Percentiles rank a stretch among this genome's conserved stretches.
Conservation (phyloP, 1,140 invertebrate species). For the Trichonephila clavipes region DNA sequence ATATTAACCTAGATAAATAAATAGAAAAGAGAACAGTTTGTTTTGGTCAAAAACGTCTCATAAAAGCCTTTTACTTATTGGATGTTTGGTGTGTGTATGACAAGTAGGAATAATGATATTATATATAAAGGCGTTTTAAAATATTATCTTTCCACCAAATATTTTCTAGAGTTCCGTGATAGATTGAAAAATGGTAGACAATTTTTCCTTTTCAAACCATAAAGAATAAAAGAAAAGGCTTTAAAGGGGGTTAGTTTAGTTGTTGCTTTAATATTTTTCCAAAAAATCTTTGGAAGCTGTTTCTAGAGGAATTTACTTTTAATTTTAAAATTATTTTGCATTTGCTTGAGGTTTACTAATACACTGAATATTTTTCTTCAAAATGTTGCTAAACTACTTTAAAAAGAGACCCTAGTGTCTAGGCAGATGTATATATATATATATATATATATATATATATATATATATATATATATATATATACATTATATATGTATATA, state of each 20-base stretch:
- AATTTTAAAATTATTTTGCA: not conserved
- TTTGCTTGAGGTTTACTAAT: no score
- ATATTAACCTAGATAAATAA: not conserved
- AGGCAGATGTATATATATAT: no score
- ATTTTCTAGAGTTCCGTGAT: not conserved
- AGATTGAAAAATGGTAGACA: constrained; percentile 10
- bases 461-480: no score
- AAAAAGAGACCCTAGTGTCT: no score
- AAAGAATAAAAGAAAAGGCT: not conserved
- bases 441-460: no score
- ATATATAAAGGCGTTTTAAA: constrained; percentile 54
- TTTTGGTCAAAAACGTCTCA: constrained; percentile 17
- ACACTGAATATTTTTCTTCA: no score
- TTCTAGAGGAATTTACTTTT: not conserved
- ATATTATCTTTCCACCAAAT: constrained; percentile 36
- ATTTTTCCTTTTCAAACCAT: not conserved
- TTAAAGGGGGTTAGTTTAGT: not conserved
- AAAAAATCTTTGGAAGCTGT: not conserved
- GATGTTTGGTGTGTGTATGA: constrained; percentile 30
- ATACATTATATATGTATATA: no score
- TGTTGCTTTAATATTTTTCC: not conserved
- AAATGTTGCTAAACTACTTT: no score
- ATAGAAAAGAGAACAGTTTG: not conserved
- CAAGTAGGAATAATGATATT: constrained; percentile 53
- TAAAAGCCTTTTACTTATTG: constrained; percentile 42